Percentiles rank a stretch among this genome's conserved stretches.
phyloP scores from a whole-genome alignment of 2,113 vertebrate species.

The Meles meles region DNA sequence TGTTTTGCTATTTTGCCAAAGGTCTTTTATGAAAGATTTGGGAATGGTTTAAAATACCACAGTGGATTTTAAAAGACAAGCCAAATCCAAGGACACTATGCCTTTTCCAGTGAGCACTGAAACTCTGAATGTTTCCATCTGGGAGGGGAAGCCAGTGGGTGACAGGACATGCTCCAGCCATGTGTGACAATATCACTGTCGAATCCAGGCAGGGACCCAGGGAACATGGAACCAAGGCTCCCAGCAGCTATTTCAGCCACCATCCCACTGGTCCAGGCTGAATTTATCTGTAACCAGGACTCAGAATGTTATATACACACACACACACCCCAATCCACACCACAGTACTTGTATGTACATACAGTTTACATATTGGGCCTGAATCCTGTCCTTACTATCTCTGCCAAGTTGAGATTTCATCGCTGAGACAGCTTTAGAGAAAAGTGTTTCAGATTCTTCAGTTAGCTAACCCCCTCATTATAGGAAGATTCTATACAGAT shows the following conservation, averaged over 20 bases:
- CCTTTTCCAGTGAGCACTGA: neutral
- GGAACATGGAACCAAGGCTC: neutral
- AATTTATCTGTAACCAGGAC: neutral
- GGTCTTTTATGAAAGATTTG: conserved; percentile 53
- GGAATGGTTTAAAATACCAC: conserved; percentile 1
- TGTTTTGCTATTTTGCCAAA: conserved; percentile 62
- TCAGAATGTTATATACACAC: neutral
- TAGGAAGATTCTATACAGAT: neutral
- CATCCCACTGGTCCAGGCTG: neutral
- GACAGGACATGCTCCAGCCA: neutral
- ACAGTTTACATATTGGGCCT: neutral
- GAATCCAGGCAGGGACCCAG: neutral
- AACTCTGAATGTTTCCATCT: neutral
- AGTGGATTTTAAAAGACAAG: conserved; percentile 34
- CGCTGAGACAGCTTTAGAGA: neutral
- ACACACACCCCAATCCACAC: neutral
- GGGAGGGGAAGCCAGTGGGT: neutral
- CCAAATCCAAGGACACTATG: neutral
- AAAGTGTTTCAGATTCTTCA: neutral
- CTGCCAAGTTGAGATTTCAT: neutral
- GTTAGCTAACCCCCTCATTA: neutral
- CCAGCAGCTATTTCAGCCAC: neutral
- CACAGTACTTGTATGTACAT: neutral
- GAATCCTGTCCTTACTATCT: neutral
- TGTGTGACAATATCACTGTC: neutral